These are phyloP conservation scores for Monodelphis domestica DNA, from an alignment of 2,797 vertebrate genomes.

Conservation along the genomic window DNA sequence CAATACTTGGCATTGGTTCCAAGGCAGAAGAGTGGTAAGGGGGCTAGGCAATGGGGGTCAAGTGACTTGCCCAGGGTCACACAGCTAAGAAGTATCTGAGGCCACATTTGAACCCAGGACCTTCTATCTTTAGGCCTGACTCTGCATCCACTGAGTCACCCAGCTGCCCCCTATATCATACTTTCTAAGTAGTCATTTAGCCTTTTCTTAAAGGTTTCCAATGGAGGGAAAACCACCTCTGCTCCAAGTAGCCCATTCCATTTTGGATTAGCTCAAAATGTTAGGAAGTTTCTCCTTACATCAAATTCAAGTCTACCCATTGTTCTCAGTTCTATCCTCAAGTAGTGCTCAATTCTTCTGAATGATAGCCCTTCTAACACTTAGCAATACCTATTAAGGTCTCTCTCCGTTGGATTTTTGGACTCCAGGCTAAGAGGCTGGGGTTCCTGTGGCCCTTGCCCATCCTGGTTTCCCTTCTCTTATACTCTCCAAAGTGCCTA, in stretches of 20 bases:
- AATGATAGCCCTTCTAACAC: background rate
- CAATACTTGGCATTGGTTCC: no score
- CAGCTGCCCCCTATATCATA: no score
- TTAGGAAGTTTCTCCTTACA: background rate
- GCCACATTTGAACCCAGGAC: no score
- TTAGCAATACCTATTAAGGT: background rate
- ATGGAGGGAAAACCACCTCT: background rate
- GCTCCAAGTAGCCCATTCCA: background rate
- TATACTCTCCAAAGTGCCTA: background rate
- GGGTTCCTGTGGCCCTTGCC: background rate
- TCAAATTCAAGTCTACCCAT: background rate
- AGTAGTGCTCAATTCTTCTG: background rate
- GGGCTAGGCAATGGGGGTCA: no score
- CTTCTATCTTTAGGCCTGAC: no score
- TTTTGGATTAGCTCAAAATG: background rate
- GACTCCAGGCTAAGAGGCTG: background rate
- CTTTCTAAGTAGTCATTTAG: background rate
- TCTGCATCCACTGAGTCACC: no score
- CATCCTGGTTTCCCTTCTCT: background rate
- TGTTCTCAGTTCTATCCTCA: background rate
- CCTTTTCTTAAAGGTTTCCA: background rate
- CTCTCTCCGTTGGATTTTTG: background rate
- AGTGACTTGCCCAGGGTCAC: no score
- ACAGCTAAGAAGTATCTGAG: no score
- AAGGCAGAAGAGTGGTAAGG: no score